Conservation (phyloP, 2,113 vertebrate species). For the Brienomyrus longianalis region DNA sequence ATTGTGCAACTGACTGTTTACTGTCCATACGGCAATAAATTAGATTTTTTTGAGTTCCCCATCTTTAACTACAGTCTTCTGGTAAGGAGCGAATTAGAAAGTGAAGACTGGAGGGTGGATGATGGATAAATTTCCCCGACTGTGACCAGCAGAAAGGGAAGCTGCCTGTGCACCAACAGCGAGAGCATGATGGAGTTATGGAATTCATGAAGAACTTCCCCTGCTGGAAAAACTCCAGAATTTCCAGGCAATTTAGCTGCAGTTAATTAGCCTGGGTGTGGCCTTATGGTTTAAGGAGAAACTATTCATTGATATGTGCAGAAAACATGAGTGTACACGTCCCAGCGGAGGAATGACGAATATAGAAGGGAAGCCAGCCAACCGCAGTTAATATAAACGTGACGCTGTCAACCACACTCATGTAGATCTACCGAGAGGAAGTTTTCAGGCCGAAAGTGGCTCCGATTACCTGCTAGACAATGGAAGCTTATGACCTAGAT, state of each 20-base stretch:
- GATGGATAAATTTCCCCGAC: not conserved
- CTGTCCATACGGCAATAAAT: not conserved
- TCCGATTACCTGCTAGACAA: conserved; percentile 41
- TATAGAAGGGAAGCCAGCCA: conserved; percentile 20
- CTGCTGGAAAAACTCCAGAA: not conserved
- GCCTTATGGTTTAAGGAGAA: conserved; percentile 16
- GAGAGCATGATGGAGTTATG: not conserved
- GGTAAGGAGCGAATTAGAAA: not conserved
- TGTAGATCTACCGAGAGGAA: conserved; percentile 32
- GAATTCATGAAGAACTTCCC: not conserved
- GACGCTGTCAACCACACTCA: conserved; percentile 20
- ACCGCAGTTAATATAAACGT: conserved; percentile 27
- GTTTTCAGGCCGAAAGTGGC: conserved; percentile 25
- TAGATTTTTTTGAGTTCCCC: not conserved
- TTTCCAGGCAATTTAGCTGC: not conserved
- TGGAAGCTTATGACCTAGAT: conserved; percentile 37
- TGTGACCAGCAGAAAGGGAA: not conserved
- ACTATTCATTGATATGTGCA: conserved; percentile 28
- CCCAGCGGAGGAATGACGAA: not conserved
- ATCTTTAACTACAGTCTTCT: not conserved
- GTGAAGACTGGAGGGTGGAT: not conserved
- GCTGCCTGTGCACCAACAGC: not conserved
- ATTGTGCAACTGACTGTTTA: not conserved
- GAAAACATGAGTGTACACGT: conserved; percentile 29
- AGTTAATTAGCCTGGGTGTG: not conserved